These are phyloP conservation scores for Cyclophora albipunctata DNA, from an alignment of 2,888 invertebrate genomes.

Conservation along the genomic window DNA sequence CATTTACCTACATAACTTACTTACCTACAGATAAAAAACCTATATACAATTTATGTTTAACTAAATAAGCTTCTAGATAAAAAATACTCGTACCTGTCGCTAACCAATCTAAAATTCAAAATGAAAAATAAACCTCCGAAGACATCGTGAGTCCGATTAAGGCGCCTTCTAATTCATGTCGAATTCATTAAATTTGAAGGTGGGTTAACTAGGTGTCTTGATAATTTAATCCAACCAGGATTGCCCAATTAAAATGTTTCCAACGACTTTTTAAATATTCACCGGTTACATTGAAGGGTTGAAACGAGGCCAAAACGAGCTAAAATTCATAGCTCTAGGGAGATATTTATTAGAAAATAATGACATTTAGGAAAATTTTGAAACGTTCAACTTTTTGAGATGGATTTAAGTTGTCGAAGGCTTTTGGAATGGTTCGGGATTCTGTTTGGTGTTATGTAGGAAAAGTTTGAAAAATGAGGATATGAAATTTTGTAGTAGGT, in stretches of 20 bases:
- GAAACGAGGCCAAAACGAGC: conserved; percentile 58
- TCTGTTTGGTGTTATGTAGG: no score
- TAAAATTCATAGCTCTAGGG: conserved; percentile 63
- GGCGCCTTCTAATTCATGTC: conserved; percentile 57
- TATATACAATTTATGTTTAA: neutral
- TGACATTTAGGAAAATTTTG: conserved; percentile 68
- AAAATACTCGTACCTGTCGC: no score
- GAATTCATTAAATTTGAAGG: conserved; percentile 70
- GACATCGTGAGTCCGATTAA: conserved; percentile 17
- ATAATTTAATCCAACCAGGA: conserved; percentile 73
- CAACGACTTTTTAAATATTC: conserved; percentile 76
- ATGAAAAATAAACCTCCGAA: conserved; percentile 1
- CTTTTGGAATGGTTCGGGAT: conserved; percentile 5
- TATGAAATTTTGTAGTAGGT: no score
- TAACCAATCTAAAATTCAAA: neutral
- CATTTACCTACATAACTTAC: neutral
- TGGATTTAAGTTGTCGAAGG: conserved; percentile 39
- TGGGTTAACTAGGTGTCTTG: conserved; percentile 73
- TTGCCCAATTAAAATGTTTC: conserved; percentile 72
- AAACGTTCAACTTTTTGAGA: conserved; percentile 52
- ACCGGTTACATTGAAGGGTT: conserved; percentile 52
- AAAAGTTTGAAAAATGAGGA: no score
- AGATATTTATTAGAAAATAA: conserved; percentile 61
- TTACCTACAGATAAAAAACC: neutral
- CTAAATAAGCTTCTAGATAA: no score